Conservation (phyloP, 2,797 vertebrate genomes). For the Neopelma chrysocephalum region DNA sequence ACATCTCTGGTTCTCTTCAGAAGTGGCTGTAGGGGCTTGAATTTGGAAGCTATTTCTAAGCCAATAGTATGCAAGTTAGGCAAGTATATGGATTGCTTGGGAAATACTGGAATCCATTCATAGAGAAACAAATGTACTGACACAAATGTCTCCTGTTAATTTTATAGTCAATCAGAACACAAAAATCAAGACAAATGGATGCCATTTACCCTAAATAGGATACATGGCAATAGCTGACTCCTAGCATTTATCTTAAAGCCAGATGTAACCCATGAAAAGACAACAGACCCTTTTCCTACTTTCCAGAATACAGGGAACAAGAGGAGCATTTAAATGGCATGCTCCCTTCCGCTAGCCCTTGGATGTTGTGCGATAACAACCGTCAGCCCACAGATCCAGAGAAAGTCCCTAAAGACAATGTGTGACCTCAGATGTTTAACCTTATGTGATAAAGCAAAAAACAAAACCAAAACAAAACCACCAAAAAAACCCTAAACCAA, state of each 20-base stretch:
- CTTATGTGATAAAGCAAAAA: background rate
- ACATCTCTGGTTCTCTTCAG: background rate
- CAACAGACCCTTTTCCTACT: background rate
- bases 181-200: background rate
- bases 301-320: background rate
- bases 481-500: fast-evolving
- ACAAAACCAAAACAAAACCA: background rate
- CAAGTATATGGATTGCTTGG: background rate
- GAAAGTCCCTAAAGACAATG: background rate
- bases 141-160: background rate
- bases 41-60: background rate
- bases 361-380: background rate
- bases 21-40: background rate
- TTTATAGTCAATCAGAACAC: background rate
- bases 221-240: background rate
- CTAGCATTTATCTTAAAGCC: background rate
- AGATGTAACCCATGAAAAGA: background rate
- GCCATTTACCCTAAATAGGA: background rate
- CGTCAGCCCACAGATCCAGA: background rate
- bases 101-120: background rate
- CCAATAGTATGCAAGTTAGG: background rate
- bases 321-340: background rate
- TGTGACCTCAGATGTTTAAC: background rate
- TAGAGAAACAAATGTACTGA: background rate
- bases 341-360: background rate